These are phyloP conservation scores for Agonopterix alstromeriana DNA, from an alignment of 2,888 invertebrate species.

Conservation along the genomic window DNA sequence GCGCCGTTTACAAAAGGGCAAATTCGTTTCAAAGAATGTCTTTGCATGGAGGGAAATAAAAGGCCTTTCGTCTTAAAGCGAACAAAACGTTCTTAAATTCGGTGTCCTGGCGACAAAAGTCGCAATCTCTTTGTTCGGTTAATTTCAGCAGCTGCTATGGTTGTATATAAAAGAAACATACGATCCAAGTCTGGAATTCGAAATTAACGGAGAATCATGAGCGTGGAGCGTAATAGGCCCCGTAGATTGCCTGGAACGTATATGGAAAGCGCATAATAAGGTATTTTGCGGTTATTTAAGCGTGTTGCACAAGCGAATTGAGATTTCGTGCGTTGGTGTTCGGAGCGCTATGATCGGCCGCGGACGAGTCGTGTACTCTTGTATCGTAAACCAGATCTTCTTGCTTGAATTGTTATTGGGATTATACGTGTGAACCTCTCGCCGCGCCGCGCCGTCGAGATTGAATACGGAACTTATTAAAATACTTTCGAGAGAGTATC, in stretches of 20 bases:
- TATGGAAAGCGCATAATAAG: slow-evolving; percentile 74
- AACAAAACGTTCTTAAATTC: slow-evolving; percentile 58
- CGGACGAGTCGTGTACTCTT: slow-evolving; percentile 37
- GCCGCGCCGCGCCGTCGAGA: slow-evolving; percentile 26
- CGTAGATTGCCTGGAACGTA: slow-evolving; percentile 66
- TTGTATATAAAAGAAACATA: slow-evolving; percentile 53
- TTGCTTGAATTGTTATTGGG: slow-evolving; percentile 56
- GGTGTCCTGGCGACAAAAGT: slow-evolving; percentile 60
- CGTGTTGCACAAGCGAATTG: slow-evolving; percentile 69
- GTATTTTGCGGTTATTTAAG: slow-evolving; percentile 75
- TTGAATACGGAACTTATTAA: slow-evolving; percentile 53
- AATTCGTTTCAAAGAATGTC: slow-evolving; percentile 61
- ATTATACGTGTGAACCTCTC: slow-evolving; percentile 59
- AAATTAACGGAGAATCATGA: slow-evolving; percentile 67
- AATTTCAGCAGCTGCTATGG: slow-evolving; percentile 62
- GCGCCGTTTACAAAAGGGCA: slow-evolving; percentile 46
- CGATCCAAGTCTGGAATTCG: slow-evolving; percentile 53
- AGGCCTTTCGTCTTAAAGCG: slow-evolving; percentile 43
- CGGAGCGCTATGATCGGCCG: slow-evolving; percentile 42
- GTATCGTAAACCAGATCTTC: slow-evolving; percentile 61
- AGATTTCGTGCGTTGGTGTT: slow-evolving; percentile 67
- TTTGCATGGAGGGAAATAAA: slow-evolving; percentile 50
- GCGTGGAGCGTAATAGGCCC: slow-evolving; percentile 56
- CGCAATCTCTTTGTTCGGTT: slow-evolving; percentile 53
- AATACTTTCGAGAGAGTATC: slow-evolving; percentile 30